These are phyloP conservation scores for Therioaphis trifolii DNA, from an alignment of 2,888 invertebrate species.

Conservation along the genomic window DNA sequence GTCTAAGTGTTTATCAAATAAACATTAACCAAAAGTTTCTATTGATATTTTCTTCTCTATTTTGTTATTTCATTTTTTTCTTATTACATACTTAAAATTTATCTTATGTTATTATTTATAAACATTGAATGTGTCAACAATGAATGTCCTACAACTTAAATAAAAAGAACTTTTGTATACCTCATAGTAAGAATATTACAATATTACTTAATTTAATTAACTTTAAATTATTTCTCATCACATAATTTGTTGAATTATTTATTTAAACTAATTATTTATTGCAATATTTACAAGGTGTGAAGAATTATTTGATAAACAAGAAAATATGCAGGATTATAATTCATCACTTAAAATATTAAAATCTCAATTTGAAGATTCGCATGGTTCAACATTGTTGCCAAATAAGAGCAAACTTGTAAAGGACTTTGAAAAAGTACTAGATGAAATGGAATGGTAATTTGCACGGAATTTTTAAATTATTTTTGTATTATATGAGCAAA, in stretches of 20 bases:
- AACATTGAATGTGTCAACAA: not conserved
- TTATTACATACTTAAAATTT: not conserved
- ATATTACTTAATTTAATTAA: too few relatives aligned
- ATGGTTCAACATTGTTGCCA: not conserved
- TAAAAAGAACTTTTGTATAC: not conserved
- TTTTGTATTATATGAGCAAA: too few relatives aligned
- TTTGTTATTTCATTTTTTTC: too few relatives aligned
- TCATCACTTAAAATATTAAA: slow-evolving; percentile 38
- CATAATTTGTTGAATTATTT: not conserved
- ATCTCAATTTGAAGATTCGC: slow-evolving; percentile 44
- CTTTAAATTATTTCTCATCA: not conserved
- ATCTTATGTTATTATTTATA: not conserved
- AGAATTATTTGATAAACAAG: slow-evolving; percentile 40
- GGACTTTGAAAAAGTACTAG: slow-evolving; percentile 14
- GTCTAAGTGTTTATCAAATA: too few relatives aligned
- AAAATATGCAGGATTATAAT: slow-evolving; percentile 14
- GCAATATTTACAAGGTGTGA: slow-evolving; percentile 41
- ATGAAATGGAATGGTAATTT: not conserved
- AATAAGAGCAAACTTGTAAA: not conserved
- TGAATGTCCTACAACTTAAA: too few relatives aligned
- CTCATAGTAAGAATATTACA: not conserved
- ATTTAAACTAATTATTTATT: not conserved
- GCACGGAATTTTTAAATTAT: too few relatives aligned
- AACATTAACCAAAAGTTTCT: too few relatives aligned
- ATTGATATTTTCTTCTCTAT: too few relatives aligned